Conservation (phyloP, 2,888 invertebrate species). For the Oligia strigilis region DNA sequence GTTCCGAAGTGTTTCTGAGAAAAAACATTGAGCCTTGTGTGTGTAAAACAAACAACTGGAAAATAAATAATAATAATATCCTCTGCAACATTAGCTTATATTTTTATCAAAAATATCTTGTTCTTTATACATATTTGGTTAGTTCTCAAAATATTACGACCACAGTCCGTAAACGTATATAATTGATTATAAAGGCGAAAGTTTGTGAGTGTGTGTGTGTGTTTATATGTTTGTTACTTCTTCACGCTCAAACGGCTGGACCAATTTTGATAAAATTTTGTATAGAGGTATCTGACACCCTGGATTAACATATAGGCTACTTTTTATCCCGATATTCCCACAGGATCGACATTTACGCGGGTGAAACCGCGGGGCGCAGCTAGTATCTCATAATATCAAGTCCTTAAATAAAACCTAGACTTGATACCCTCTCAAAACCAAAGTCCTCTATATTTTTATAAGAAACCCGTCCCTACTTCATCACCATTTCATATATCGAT, state of each 20-base stretch:
- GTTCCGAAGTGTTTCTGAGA: background rate
- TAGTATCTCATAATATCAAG: constrained; percentile 16
- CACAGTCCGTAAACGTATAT: constrained; percentile 1
- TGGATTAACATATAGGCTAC: no score
- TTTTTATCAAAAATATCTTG: background rate
- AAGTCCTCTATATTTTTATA: constrained; percentile 43
- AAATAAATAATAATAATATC: background rate
- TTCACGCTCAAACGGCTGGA: no score
- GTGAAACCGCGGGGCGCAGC: no score
- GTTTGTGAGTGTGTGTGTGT: no score
- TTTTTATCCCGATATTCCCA: no score
- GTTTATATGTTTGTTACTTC: no score
- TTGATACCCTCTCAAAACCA: constrained; percentile 25
- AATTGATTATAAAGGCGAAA: background rate
- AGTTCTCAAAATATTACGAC: constrained; percentile 14
- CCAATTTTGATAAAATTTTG: no score
- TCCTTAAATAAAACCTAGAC: constrained; percentile 34
- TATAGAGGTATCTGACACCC: no score
- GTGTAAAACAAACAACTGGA: background rate
- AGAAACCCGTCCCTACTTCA: constrained; percentile 63
- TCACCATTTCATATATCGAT: constrained; percentile 71
- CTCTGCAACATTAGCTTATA: background rate
- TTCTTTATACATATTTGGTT: background rate
- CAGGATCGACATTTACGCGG: no score
- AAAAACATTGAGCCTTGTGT: background rate